A percentile compares a stretch with the other conserved stretches of the same genome.
Evolutionary conservation across 2,113 vertebrate species (phyloP).

Genomic region (Dunckerocampus dactyliophorus): DNA sequence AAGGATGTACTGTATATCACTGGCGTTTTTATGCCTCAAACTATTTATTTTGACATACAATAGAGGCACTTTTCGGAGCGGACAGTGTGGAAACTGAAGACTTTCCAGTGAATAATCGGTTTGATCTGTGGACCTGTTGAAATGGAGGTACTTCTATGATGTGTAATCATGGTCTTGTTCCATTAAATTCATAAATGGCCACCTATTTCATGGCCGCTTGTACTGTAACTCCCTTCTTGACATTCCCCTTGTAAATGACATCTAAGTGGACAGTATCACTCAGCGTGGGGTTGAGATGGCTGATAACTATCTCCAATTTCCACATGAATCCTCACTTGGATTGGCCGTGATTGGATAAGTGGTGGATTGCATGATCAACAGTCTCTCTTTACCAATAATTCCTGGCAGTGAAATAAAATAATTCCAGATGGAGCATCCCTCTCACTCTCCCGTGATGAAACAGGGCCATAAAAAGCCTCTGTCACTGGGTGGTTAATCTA

Average conservation of each 20-base stretch:
- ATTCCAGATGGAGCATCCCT: slow-evolving; percentile 31
- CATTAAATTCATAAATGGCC: slow-evolving; percentile 3
- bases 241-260: slow-evolving; percentile 22
- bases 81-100: not conserved
- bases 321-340: slow-evolving; percentile 47
- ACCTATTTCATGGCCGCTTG: not conserved
- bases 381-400: slow-evolving; percentile 58
- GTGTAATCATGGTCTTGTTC: not conserved
- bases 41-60: no score
- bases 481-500: slow-evolving; percentile 64
- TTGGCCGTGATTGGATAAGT: slow-evolving; percentile 58
- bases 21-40: no score
- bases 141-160: no score
- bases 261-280: slow-evolving; percentile 27
- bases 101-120: slow-evolving; percentile 1
- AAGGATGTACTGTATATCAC: no score
- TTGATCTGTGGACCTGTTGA: slow-evolving; percentile 1
- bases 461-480: slow-evolving; percentile 45
- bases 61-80: not conserved
- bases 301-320: slow-evolving; percentile 54
- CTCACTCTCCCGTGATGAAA: slow-evolving; percentile 44
- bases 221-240: slow-evolving; percentile 2
- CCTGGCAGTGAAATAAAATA: slow-evolving; percentile 50
- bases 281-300: slow-evolving; percentile 36
- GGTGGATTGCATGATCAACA: slow-evolving; percentile 56